A percentile compares a stretch with the other conserved stretches of the same genome.
Conservation (phyloP, 2,888 invertebrate species). For the Leptinotarsa haldemani region DNA sequence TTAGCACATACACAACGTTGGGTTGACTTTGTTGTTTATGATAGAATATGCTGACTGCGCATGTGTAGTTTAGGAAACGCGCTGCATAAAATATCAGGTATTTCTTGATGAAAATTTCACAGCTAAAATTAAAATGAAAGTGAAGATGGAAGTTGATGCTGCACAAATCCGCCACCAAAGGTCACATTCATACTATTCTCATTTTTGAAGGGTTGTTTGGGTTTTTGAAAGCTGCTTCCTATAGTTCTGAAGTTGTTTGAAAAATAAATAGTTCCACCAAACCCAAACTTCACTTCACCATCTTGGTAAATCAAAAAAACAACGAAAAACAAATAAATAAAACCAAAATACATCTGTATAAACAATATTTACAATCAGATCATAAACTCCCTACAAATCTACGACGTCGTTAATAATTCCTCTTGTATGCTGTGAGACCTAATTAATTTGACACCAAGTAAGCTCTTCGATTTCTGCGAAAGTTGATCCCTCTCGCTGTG, state of each 20-base stretch:
- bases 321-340: conserved; percentile 8
- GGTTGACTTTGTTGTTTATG: too few species aligned
- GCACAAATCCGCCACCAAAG: not conserved
- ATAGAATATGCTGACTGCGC: too few species aligned
- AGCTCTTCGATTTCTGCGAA: conserved; percentile 71
- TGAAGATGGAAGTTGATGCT: too few species aligned
- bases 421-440: conserved; percentile 88
- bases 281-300: too few species aligned
- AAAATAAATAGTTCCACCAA: too few species aligned
- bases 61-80: too few species aligned
- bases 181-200: not conserved
- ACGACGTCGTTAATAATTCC: conserved; percentile 74
- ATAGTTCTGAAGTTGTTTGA: too few species aligned
- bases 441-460: conserved; percentile 72
- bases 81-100: too few species aligned
- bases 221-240: too few species aligned
- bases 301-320: not conserved
- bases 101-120: not conserved
- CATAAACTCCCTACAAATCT: conserved; percentile 42
- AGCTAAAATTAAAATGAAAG: too few species aligned
- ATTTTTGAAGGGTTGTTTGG: not conserved
- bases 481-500: conserved; percentile 77
- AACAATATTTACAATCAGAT: conserved; percentile 49
- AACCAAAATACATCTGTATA: conserved; percentile 35
- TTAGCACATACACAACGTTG: too few species aligned